Conservation (phyloP, 1,140 invertebrate species). For the Steinernema feltiae region DNA sequence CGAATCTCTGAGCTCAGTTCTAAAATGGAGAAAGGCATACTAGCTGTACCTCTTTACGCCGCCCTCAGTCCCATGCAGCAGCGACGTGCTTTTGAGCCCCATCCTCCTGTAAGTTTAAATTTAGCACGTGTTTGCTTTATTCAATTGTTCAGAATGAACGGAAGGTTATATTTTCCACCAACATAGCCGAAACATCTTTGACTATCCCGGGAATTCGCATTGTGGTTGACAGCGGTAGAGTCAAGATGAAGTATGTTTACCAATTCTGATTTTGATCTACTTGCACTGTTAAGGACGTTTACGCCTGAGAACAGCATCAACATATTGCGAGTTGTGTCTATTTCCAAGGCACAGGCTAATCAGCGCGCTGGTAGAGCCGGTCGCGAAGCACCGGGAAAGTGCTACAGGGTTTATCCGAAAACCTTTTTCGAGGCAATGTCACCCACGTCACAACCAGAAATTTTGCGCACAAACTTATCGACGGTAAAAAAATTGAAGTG, state of each 20-base stretch:
- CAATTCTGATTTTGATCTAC: neutral
- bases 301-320: slow-evolving; percentile 41
- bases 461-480: slow-evolving; percentile 44
- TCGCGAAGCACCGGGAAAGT: slow-evolving; percentile 60
- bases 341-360: slow-evolving; percentile 57
- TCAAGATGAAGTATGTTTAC: slow-evolving; percentile 67
- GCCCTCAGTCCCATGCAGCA: slow-evolving; percentile 72
- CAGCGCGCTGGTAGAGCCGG: slow-evolving; percentile 62
- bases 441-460: slow-evolving; percentile 40
- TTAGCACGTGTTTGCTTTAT: no score
- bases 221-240: slow-evolving; percentile 88
- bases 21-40: slow-evolving; percentile 59
- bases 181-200: slow-evolving; percentile 92
- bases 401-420: slow-evolving; percentile 55
- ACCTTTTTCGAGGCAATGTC: slow-evolving; percentile 36
- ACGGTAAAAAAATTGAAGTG: slow-evolving; percentile 33
- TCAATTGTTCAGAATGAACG: slow-evolving; percentile 26
- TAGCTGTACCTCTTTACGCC: slow-evolving; percentile 76
- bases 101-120: slow-evolving; percentile 54
- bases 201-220: slow-evolving; percentile 87
- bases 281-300: slow-evolving; percentile 36
- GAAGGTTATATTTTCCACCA: slow-evolving; percentile 82
- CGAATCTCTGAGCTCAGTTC: slow-evolving; percentile 68
- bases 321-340: slow-evolving; percentile 43
- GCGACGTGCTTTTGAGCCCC: slow-evolving; percentile 70